A percentile compares a stretch with the other conserved stretches of the same genome.
These are phyloP conservation scores for Prionailurus viverrinus DNA, from an alignment of 2,113 vertebrate species.

Conservation along the genomic window DNA sequence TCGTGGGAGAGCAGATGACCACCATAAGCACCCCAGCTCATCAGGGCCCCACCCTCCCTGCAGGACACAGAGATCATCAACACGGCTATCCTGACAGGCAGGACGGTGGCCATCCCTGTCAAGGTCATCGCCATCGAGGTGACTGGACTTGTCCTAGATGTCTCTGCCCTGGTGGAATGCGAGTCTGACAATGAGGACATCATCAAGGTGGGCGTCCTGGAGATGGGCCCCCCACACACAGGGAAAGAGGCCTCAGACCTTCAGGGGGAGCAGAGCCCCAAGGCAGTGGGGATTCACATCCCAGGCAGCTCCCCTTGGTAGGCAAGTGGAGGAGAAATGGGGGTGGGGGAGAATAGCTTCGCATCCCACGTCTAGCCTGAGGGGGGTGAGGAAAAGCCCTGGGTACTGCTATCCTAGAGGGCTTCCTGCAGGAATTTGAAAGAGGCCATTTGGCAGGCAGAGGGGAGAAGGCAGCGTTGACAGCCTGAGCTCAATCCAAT, in stretches of 20 bases:
- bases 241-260: neutral
- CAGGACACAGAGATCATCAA: slow-evolving; percentile 99
- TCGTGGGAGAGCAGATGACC: neutral
- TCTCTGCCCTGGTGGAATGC: slow-evolving; percentile 94
- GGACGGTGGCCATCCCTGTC: slow-evolving; percentile 97
- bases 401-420: neutral
- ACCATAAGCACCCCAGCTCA: neutral
- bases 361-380: neutral
- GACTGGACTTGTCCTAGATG: slow-evolving; percentile 92
- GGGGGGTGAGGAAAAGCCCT: neutral
- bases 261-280: neutral
- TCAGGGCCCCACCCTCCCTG: neutral
- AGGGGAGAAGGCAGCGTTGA: neutral
- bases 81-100: slow-evolving; percentile 96
- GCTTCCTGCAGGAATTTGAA: neutral
- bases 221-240: neutral
- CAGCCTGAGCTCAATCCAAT: neutral
- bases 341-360: neutral
- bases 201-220: slow-evolving; percentile 93
- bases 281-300: neutral
- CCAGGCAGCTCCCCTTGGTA: neutral
- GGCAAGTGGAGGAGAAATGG: neutral
- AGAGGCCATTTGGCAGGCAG: no score
- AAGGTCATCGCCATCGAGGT: slow-evolving; percentile 98
- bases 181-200: slow-evolving; percentile 98